Evolutionary conservation across 1,140 invertebrate genomes (phyloP), one percentile per base, ranked within the genome.

Genomic region (Caerostris darwini): DNA sequence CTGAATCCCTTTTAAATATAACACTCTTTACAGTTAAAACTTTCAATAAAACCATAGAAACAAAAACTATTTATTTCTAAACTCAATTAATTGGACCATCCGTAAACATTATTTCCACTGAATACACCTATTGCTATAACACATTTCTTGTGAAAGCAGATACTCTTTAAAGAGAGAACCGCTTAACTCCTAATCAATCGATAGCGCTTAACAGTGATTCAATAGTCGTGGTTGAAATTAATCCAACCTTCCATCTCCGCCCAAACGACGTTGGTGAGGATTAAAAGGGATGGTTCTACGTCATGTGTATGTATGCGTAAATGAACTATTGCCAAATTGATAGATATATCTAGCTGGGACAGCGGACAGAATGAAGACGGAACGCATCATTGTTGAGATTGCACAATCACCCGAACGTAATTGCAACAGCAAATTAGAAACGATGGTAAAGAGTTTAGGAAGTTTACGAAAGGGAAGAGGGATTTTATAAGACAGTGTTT

Each of bases 341-440:
- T 71, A 71, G 34, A 71, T 71, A n/a, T 71, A 50, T 71, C 69
- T 6, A 19, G 19, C 5, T 19, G 7, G 69, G 19, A 10, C 8
- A 71, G 19, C 10, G 69, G 7, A 8, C 7, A 71, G 6, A 71
- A 50, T 10, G 61, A 67, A n/a, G 4, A 67, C 61, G 14, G n/a
- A 67, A 67, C n/a, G n/a, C 69, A 71, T 71, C 69, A 50, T 71
- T 71, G n/a, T 34, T 50, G 34, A 19, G 19, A 71, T 34, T 34
- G 69, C n/a, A 71, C 34, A 10, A 34, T 50, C 19, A 71, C 7
- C 50, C 6, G 19, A 34, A 71, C 69, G 19, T 71, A 71, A 71
- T 50, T 71, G 19, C 69, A 50, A 71, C 69, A 12, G 69, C 69
- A 71, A 71, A 71, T 71, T 71, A 71, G 69, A 34, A 71, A 34